Evolutionary conservation across 2,888 invertebrate species (phyloP).

Genomic region (Adineta ricciae): DNA sequence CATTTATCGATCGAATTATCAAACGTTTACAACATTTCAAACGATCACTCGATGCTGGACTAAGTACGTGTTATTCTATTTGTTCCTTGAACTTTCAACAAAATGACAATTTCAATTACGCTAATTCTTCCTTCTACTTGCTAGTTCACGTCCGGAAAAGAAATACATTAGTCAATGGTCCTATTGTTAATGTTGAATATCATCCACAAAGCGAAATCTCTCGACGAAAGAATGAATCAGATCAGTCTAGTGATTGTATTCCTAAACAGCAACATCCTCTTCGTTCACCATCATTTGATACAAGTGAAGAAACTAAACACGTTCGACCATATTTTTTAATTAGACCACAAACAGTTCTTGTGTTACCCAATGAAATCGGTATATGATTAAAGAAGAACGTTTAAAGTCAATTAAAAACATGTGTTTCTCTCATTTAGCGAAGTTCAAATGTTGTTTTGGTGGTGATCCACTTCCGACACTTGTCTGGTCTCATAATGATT

Average conservation of each 20-base stretch:
- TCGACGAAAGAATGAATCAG: background rate
- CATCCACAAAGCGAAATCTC: background rate
- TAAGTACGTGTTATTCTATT: background rate
- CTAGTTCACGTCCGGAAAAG: background rate
- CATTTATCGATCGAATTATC: constrained; percentile 8
- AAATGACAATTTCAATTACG: background rate
- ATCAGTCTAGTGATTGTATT: background rate
- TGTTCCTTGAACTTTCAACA: background rate
- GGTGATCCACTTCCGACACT: constrained; percentile 2
- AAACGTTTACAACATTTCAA: background rate
- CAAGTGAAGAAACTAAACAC: background rate
- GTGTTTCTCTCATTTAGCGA: background rate
- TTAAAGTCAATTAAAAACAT: too few relatives aligned
- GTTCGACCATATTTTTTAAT: constrained; percentile 7
- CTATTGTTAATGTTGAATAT: background rate
- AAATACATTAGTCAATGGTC: background rate
- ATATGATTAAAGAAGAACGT: background rate
- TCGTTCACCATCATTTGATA: background rate
- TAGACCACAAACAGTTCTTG: background rate
- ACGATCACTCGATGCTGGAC: background rate
- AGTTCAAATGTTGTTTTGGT: constrained; percentile 20
- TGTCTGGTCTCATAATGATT: constrained; percentile 3
- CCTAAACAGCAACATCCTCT: background rate
- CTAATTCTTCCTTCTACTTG: background rate
- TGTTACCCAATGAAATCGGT: background rate